Conservation (phyloP, 2,888 invertebrate species). For the Chaetoderma sp. region DNA sequence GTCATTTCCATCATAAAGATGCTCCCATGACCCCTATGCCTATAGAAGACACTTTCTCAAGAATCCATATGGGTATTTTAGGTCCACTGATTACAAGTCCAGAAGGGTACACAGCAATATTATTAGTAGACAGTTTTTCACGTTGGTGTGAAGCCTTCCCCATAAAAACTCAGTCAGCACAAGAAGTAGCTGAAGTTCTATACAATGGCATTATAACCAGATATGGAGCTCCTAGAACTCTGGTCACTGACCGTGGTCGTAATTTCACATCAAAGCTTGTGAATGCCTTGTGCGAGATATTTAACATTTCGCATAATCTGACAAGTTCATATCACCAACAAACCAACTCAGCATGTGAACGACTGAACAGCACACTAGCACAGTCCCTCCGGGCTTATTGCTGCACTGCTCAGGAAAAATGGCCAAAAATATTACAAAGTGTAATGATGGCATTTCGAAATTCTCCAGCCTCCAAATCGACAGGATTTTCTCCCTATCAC, state of each 20-base stretch:
- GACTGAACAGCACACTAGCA: constrained; percentile 27
- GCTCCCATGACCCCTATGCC: constrained; percentile 23
- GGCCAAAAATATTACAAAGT: constrained; percentile 1
- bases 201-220: constrained; percentile 35
- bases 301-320: constrained; percentile 30
- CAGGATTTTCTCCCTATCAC: constrained; percentile 16
- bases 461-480: constrained; percentile 5
- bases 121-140: neutral
- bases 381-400: constrained; percentile 34
- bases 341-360: constrained; percentile 34
- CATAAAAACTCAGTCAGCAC: constrained; percentile 6
- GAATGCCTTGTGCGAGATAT: constrained; percentile 37
- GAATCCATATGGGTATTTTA: neutral
- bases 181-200: constrained; percentile 31
- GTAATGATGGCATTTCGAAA: constrained; percentile 18
- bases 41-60: neutral
- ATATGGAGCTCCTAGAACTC: constrained; percentile 29
- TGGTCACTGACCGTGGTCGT: constrained; percentile 34
- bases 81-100: neutral
- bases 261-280: constrained; percentile 36
- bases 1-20: constrained; percentile 12
- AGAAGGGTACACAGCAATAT: neutral
- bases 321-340: constrained; percentile 39
- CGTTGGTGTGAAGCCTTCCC: neutral
- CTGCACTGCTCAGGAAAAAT: constrained; percentile 24